Evolutionary conservation across 2,797 vertebrate genomes (phyloP).

Genomic region (Okamejei kenojei): DNA sequence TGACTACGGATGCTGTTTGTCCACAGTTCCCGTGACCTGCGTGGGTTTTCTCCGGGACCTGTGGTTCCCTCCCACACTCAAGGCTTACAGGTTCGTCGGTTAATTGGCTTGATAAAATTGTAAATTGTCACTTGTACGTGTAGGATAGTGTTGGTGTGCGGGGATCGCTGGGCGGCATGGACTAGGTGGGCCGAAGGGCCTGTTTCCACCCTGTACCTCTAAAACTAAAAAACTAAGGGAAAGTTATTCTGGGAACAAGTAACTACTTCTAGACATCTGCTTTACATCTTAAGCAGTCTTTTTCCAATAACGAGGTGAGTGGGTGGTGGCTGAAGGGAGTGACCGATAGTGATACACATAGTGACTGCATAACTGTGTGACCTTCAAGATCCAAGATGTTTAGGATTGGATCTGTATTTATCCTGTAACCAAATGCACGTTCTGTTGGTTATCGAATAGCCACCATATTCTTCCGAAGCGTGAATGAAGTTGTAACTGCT

Average conservation of each 20-base stretch:
- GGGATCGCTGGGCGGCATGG: no score
- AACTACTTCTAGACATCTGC: not conserved
- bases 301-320: no score
- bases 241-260: not conserved
- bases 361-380: not conserved
- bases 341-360: not conserved
- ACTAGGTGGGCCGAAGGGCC: no score
- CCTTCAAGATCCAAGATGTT: not conserved
- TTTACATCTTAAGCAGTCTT: not conserved
- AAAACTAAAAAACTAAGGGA: not conserved
- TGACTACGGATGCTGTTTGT: no score
- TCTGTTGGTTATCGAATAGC: not conserved
- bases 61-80: no score
- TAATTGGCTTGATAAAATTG: no score
- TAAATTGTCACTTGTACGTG: no score
- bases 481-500: not conserved
- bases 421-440: not conserved
- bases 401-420: not conserved
- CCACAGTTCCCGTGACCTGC: no score
- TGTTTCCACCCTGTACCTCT: no score
- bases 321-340: not conserved
- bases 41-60: no score
- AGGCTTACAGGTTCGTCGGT: no score
- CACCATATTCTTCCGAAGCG: not conserved
- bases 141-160: no score